A percentile compares a stretch with the other conserved stretches of the same genome.
Conservation (phyloP, 2,888 invertebrate genomes). For the Limnephilus marmoratus region DNA sequence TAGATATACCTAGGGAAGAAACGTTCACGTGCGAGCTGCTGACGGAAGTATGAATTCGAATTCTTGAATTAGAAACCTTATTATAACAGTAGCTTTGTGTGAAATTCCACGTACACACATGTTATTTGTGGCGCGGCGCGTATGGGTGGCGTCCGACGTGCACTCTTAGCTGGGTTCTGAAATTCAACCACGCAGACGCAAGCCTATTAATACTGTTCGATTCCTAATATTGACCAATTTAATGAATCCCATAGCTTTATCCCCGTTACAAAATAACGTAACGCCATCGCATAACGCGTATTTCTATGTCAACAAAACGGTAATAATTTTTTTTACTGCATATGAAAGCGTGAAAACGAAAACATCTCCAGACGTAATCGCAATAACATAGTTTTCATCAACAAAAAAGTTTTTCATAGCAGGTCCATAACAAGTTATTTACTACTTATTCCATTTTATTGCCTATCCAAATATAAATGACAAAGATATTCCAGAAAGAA, state of each 20-base stretch:
- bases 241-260: background rate
- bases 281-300: background rate
- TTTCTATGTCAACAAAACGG: constrained; percentile 16
- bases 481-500: constrained; percentile 62
- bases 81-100: no score
- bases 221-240: background rate
- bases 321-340: constrained; percentile 48
- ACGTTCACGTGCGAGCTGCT: no score
- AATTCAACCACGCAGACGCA: no score
- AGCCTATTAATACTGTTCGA: no score
- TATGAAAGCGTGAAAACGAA: constrained; percentile 40
- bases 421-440: constrained; percentile 62
- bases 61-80: no score
- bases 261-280: background rate
- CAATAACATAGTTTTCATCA: constrained; percentile 46
- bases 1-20: no score
- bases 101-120: no score
- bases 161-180: no score
- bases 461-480: constrained; percentile 64
- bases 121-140: no score
- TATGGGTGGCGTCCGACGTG: no score
- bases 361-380: constrained; percentile 52
- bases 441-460: constrained; percentile 59
- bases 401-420: constrained; percentile 58
- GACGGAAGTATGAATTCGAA: no score